phyloP scores from a whole-genome alignment of 2,888 invertebrate species.

The Mesorhabditis spiculigera region DNA sequence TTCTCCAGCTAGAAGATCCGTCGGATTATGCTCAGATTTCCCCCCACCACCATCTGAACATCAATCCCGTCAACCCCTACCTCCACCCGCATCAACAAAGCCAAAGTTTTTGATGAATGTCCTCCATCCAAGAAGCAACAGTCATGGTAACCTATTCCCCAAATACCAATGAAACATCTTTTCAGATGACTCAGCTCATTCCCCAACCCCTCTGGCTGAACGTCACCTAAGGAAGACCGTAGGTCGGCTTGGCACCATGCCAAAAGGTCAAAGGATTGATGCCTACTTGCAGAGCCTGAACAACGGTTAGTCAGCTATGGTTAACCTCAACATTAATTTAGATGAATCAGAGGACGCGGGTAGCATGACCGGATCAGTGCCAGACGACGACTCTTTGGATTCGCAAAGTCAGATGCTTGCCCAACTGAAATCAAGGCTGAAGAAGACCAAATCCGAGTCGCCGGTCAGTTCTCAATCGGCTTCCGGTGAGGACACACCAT shows the following conservation, averaged over 20 bases:
- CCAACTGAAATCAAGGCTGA: constrained; percentile 53
- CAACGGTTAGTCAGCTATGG: constrained; percentile 12
- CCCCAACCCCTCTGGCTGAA: constrained; percentile 36
- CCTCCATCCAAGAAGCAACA: no score
- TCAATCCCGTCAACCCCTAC: no score
- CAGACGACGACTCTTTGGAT: constrained; percentile 32
- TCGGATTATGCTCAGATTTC: no score
- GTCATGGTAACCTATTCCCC: no score
- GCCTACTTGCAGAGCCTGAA: constrained; percentile 86
- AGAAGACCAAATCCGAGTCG: constrained; percentile 49
- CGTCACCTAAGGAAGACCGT: constrained; percentile 68
- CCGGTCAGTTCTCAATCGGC: constrained; percentile 10
- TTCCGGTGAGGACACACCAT: no score
- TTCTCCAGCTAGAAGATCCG: no score
- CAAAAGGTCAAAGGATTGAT: constrained; percentile 91
- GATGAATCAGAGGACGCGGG: constrained; percentile 12
- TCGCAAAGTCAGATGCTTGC: constrained; percentile 25
- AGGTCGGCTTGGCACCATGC: constrained; percentile 85
- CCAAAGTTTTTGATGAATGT: no score
- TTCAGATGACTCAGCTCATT: constrained; percentile 24
- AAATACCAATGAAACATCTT: background rate
- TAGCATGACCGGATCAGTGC: constrained; percentile 31
- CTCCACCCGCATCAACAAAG: no score
- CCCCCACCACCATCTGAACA: no score
- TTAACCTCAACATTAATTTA: background rate